Conservation (phyloP, 2,888 invertebrate genomes). For the Plagiodera versicolora region DNA sequence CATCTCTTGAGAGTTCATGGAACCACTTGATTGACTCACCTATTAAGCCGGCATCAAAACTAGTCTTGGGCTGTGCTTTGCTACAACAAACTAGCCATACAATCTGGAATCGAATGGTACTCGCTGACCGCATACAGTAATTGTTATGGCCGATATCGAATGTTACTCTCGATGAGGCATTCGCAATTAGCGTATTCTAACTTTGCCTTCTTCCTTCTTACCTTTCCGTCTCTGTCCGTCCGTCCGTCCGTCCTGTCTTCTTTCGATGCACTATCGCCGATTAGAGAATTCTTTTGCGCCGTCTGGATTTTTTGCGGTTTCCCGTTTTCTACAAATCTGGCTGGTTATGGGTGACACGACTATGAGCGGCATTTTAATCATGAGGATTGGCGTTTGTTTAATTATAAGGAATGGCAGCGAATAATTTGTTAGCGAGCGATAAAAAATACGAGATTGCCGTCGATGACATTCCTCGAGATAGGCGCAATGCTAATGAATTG, state of each 20-base stretch:
- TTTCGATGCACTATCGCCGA: slow-evolving; percentile 5
- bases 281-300: slow-evolving; percentile 2
- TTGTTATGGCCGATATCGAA: slow-evolving; percentile 14
- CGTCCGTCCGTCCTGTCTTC: background rate
- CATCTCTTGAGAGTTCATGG: slow-evolving; percentile 1
- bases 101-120: background rate
- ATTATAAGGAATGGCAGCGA: background rate
- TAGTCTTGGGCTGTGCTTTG: background rate
- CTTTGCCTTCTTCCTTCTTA: slow-evolving; percentile 5
- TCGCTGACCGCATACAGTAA: slow-evolving; percentile 4
- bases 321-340: slow-evolving; percentile 5
- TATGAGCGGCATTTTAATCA: slow-evolving; percentile 1
- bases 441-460: background rate
- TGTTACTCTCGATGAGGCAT: slow-evolving; percentile 10
- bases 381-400: background rate
- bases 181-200: slow-evolving; percentile 13
- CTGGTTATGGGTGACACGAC: background rate
- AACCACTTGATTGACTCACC: slow-evolving; percentile 12
- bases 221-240: background rate
- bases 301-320: slow-evolving; percentile 3
- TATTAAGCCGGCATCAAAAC: slow-evolving; percentile 15
- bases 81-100: background rate
- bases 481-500: slow-evolving; percentile 1
- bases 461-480: background rate
- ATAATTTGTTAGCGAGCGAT: background rate